Conservation (phyloP, 2,888 invertebrate species). For the Toxonevra muliebris region DNA sequence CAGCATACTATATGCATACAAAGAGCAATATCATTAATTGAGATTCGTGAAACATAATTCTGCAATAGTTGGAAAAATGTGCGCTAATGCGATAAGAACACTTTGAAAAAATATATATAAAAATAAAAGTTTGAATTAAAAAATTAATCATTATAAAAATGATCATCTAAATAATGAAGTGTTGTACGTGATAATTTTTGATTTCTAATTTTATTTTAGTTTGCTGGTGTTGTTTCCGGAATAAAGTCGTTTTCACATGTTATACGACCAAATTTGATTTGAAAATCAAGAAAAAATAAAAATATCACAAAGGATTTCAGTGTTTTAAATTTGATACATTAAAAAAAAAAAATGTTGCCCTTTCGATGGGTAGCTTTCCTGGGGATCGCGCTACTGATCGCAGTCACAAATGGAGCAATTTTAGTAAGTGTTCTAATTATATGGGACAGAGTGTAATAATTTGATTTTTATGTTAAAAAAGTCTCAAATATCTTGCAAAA, state of each 20-base stretch:
- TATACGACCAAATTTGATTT: slow-evolving; percentile 35
- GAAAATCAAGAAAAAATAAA: slow-evolving; percentile 30
- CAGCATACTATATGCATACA: no score
- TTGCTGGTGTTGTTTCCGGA: slow-evolving; percentile 46
- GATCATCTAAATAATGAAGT: slow-evolving; percentile 16
- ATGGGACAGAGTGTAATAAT: no score
- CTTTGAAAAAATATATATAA: not conserved
- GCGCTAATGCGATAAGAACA: not conserved
- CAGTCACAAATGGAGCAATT: slow-evolving; percentile 55
- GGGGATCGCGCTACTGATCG: slow-evolving; percentile 51
- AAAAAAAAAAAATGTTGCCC: slow-evolving; percentile 55
- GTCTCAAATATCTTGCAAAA: no score
- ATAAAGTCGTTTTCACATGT: slow-evolving; percentile 7
- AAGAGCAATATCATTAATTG: no score
- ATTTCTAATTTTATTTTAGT: slow-evolving; percentile 52
- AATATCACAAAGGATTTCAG: not conserved
- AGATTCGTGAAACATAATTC: not conserved
- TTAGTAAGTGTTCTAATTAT: slow-evolving; percentile 52
- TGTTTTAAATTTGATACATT: no score
- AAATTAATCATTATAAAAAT: not conserved
- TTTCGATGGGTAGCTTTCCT: slow-evolving; percentile 58
- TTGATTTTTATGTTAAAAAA: no score
- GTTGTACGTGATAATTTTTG: slow-evolving; percentile 33
- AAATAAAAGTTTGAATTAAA: no score
- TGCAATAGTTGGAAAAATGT: not conserved